phyloP scores from a whole-genome alignment of 2,113 vertebrate species.

The Corythaixoides concolor region DNA sequence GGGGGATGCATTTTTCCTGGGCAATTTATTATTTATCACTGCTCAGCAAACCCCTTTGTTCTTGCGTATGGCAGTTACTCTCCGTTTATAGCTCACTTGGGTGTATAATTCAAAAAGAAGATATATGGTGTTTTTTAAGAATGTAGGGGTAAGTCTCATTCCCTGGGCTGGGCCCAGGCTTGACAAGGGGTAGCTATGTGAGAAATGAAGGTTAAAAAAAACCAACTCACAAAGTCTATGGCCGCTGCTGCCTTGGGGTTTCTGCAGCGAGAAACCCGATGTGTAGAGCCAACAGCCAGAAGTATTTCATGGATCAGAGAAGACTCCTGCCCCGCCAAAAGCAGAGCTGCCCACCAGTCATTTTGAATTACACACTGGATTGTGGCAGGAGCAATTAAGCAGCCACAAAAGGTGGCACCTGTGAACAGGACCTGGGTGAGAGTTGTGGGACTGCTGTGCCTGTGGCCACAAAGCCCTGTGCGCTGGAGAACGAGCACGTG shows the following conservation, averaged over 20 bases:
- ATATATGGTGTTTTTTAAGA: neutral
- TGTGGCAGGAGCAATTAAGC: neutral
- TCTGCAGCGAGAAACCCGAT: neutral
- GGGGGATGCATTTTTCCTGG: neutral
- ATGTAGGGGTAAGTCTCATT: neutral
- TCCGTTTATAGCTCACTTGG: constrained; percentile 55
- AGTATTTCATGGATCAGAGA: neutral
- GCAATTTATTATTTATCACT: constrained; percentile 26
- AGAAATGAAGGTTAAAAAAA: neutral
- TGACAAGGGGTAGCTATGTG: neutral
- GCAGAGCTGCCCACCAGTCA: neutral
- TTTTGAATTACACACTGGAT: neutral
- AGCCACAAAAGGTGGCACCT: neutral
- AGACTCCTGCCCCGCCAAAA: neutral
- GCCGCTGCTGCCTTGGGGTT: neutral
- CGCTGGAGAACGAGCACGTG: rapidly evolving
- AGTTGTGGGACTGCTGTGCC: neutral
- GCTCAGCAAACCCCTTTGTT: constrained; percentile 14
- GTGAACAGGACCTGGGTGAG: neutral
- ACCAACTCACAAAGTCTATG: neutral
- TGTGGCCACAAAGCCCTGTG: neutral
- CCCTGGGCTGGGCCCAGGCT: neutral
- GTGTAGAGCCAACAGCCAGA: neutral
- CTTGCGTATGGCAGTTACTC: constrained; percentile 14
- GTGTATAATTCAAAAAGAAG: neutral